phyloP scores from a whole-genome alignment of 1,140 invertebrate species.

The Halotydeus destructor region DNA sequence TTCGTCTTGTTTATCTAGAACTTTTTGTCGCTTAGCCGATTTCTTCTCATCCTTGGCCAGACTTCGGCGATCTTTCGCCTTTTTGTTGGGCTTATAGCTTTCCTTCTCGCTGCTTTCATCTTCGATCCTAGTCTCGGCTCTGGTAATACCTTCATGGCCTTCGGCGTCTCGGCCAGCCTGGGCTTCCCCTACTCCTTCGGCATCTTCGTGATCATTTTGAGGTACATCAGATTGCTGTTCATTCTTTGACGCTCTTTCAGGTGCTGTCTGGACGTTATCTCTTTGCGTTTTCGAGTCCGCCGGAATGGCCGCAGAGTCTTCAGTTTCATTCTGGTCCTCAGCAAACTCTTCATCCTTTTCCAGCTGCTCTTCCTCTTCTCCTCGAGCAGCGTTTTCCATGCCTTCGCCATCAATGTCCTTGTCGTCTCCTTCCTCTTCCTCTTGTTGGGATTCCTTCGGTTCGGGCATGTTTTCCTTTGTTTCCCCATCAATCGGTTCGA shows the following conservation, averaged over 20 bases:
- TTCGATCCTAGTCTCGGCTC: slow-evolving; percentile 25
- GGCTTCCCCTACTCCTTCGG: slow-evolving; percentile 20
- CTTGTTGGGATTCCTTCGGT: slow-evolving; percentile 43
- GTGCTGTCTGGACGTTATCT: no score
- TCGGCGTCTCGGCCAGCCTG: slow-evolving; percentile 18
- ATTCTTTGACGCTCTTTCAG: background rate
- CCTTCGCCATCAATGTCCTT: slow-evolving; percentile 23
- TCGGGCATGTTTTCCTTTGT: slow-evolving; percentile 13
- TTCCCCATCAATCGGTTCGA: slow-evolving; percentile 33
- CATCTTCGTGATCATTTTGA: slow-evolving; percentile 12
- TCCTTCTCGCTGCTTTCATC: slow-evolving; percentile 22
- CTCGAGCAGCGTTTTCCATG: background rate
- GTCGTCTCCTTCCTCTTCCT: slow-evolving; percentile 29
- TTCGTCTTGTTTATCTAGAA: slow-evolving; percentile 22
- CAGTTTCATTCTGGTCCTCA: slow-evolving; percentile 15
- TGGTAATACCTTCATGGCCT: slow-evolving; percentile 20
- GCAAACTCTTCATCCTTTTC: slow-evolving; percentile 10
- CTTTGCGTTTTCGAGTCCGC: background rate
- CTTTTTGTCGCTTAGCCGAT: slow-evolving; percentile 21
- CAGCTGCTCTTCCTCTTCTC: slow-evolving; percentile 11
- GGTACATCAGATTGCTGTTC: slow-evolving; percentile 1
- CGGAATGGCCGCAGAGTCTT: no score
- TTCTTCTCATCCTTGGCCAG: slow-evolving; percentile 20
- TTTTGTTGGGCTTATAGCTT: slow-evolving; percentile 18
- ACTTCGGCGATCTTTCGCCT: slow-evolving; percentile 16